phyloP scores from a whole-genome alignment of 92 coral and sea anemone genomes.

The Parazoanthus swiftii region DNA sequence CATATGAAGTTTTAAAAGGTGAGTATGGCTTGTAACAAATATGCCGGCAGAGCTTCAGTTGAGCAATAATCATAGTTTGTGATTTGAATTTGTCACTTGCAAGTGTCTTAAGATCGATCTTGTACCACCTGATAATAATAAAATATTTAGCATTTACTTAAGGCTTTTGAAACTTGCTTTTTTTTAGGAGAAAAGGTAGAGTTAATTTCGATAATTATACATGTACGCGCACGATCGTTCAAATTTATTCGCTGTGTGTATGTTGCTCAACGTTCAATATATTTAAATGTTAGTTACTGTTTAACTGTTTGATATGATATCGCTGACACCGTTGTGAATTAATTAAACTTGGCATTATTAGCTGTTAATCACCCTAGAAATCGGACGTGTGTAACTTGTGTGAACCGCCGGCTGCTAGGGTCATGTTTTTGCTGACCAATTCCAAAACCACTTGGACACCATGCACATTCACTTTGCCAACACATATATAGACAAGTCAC shows the following conservation, averaged over 20 bases:
- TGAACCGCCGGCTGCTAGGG: no score
- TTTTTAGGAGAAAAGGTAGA: not conserved
- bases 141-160: not conserved
- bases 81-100: not conserved
- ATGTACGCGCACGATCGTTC: not conserved
- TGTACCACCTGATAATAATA: not conserved
- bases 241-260: not conserved
- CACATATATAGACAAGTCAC: no score
- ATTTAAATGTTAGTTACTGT: not conserved
- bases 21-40: not conserved
- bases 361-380: not conserved
- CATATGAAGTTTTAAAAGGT: constrained; percentile 98
- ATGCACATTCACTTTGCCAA: no score
- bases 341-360: not conserved
- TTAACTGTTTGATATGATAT: not conserved
- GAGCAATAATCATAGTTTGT: not conserved
- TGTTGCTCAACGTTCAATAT: not conserved
- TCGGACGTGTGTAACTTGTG: no score
- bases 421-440: no score
- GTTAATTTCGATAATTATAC: not conserved
- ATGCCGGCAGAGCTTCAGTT: not conserved
- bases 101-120: not conserved
- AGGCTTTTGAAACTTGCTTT: not conserved
- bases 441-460: no score
- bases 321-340: no score